These are phyloP conservation scores for Meleagris gallopavo DNA, from an alignment of 2,113 vertebrate genomes.

Conservation along the genomic window DNA sequence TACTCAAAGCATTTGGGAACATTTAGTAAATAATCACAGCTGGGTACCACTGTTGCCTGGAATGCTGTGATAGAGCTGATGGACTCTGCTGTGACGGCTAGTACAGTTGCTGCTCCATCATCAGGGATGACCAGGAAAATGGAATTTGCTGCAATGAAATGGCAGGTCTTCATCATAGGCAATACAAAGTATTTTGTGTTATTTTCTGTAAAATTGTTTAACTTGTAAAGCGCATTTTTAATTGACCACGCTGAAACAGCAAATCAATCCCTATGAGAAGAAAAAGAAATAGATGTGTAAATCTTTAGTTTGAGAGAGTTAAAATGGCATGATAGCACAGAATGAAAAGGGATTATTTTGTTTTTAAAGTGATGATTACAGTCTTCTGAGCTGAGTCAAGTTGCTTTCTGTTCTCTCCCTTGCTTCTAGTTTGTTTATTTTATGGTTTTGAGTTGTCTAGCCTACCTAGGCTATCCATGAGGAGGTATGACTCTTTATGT, in stretches of 20 bases:
- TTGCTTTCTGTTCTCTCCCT: background rate
- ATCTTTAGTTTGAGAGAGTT: background rate
- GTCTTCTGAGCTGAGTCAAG: background rate
- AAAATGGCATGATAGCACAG: background rate
- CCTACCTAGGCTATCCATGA: background rate
- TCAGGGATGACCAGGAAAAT: background rate
- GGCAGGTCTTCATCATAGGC: background rate
- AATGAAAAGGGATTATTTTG: background rate
- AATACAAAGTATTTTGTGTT: background rate
- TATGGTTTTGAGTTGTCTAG: background rate
- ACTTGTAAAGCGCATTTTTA: background rate
- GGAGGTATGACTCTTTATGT: background rate
- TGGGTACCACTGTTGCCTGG: background rate
- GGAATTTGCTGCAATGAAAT: background rate
- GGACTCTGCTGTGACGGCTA: background rate
- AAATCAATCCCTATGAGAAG: background rate
- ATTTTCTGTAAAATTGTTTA: background rate
- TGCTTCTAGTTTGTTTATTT: background rate
- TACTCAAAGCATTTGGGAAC: background rate
- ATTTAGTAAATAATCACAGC: background rate
- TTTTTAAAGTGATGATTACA: background rate
- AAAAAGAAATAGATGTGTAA: background rate
- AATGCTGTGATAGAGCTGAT: background rate
- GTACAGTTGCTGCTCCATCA: background rate
- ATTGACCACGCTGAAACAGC: background rate